Conservation (phyloP, 2,888 invertebrate species). For the Diadromus collaris region DNA sequence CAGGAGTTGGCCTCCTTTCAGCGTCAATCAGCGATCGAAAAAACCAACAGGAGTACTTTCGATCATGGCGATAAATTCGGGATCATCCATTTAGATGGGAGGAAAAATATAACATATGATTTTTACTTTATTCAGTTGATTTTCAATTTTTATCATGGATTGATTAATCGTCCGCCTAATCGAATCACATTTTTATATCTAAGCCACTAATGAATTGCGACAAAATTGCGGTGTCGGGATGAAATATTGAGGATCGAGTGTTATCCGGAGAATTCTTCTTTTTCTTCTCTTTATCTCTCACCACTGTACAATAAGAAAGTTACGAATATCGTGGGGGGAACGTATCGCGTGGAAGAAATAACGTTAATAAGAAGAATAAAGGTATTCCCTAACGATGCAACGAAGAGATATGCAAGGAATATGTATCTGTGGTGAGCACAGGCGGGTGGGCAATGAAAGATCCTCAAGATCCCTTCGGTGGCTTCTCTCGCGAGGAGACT, state of each 20-base stretch:
- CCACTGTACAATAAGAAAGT: slow-evolving; percentile 14
- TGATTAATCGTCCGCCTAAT: neutral
- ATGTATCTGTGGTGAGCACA: slow-evolving; percentile 40
- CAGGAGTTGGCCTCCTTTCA: too few relatives aligned
- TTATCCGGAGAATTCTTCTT: slow-evolving; percentile 8
- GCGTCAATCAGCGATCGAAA: too few relatives aligned
- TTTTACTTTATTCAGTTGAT: neutral
- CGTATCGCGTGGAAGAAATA: slow-evolving; percentile 16
- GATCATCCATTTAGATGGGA: too few relatives aligned
- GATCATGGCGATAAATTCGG: too few relatives aligned
- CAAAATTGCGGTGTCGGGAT: neutral
- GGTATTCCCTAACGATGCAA: slow-evolving; percentile 62
- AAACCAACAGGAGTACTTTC: too few relatives aligned
- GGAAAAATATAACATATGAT: neutral
- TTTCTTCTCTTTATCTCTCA: slow-evolving; percentile 59
- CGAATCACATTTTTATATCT: neutral
- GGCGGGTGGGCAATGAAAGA: slow-evolving; percentile 57
- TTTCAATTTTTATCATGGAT: neutral
- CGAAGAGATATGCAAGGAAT: slow-evolving; percentile 61
- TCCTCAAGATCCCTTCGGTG: slow-evolving; percentile 48
- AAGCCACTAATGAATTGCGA: neutral
- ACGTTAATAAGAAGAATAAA: slow-evolving; percentile 51
- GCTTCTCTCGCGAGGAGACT: slow-evolving; percentile 30
- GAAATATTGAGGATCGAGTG: slow-evolving; percentile 9
- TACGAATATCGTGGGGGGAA: neutral